Base-by-base conservation (phyloP, 1,140 invertebrate species). In the Gryllus bimaculatus region DNA sequence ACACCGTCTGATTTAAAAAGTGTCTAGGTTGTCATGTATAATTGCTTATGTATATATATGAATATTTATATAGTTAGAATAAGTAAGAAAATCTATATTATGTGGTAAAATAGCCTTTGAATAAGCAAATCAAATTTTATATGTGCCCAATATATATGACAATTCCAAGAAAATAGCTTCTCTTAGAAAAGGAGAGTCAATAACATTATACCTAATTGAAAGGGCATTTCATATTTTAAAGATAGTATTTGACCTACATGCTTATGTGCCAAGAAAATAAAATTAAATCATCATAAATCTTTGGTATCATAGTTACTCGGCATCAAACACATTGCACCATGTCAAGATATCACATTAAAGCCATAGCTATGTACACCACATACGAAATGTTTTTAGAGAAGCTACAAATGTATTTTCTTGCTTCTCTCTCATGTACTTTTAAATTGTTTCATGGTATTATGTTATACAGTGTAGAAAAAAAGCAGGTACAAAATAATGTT, bases 401-500 rank as follows among this genome's bases (percentile, higher is more conserved):
- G 54, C 18, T 13, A 13, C 18, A 18, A 13, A 66, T 66, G 18
- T 66, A 66, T 13, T 66, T 66, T 18, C 3, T 13, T 66, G 18
- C 54, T 66, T 10, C 54, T 66, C 54, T 18, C 18, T 10, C 10
- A 66, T 66, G 54, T 66, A 66, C 54, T 66, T 66, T 54, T 66
- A 13, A 66, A 66, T 66, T 13, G 54, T 66, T 66, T 66, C 54
- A 66, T 66, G 54, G 54, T 66, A 39, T 66, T 18, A 66, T 66
- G 18, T 10, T 66, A 66, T 66, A 13, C 18, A 66, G 54, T 66
- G 18, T 66, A 39, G 48, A 77, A 77, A 76, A 77, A 77, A 77
- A 77, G 76, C 76, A 77, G 76, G 76, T 77, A 77, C 76, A 77
- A 77, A 77, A 77, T 77, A 77, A 20, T 76, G 47, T 48, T 77